Conservation (phyloP, 1,140 invertebrate genomes). For the Drosophila malerkotliana region DNA sequence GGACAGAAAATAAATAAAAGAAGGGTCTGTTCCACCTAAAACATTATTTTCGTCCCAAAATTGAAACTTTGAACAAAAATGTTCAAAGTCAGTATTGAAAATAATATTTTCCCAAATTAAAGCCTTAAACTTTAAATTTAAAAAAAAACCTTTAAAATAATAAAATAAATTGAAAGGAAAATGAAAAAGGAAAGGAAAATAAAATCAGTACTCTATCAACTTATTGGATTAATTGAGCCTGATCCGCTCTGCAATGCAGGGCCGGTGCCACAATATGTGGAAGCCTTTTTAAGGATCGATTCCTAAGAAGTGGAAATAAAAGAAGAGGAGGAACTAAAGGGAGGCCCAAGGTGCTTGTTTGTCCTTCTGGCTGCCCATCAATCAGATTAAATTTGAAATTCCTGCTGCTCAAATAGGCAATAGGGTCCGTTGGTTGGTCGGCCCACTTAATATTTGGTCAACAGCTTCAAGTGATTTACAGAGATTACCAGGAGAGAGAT, state of each 20-base stretch:
- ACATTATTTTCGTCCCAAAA: too few relatives aligned
- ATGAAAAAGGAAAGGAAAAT: background rate
- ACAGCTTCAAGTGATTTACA: constrained; percentile 53
- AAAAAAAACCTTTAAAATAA: background rate
- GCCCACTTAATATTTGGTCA: constrained; percentile 50
- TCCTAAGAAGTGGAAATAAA: background rate
- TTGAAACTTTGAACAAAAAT: too few relatives aligned
- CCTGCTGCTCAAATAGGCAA: constrained; percentile 24
- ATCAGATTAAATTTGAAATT: constrained; percentile 55
- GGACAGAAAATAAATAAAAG: too few relatives aligned
- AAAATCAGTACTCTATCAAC: background rate
- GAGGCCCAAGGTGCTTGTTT: background rate
- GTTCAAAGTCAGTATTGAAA: too few relatives aligned
- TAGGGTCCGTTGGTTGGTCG: constrained; percentile 5
- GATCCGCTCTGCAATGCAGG: constrained; percentile 1
- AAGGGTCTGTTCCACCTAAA: too few relatives aligned
- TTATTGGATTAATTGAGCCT: constrained; percentile 3
- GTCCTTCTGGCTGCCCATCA: constrained; percentile 31
- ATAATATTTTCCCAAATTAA: background rate
- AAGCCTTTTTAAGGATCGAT: constrained; percentile 2
- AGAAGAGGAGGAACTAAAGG: background rate
- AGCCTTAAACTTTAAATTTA: too few relatives aligned
- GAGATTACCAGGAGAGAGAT: constrained; percentile 29
- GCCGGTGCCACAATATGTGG: background rate
- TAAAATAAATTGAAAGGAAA: constrained; percentile 1